phyloP scores from a whole-genome alignment of 2,113 vertebrate species.

The Tangachromis dhanisi region DNA sequence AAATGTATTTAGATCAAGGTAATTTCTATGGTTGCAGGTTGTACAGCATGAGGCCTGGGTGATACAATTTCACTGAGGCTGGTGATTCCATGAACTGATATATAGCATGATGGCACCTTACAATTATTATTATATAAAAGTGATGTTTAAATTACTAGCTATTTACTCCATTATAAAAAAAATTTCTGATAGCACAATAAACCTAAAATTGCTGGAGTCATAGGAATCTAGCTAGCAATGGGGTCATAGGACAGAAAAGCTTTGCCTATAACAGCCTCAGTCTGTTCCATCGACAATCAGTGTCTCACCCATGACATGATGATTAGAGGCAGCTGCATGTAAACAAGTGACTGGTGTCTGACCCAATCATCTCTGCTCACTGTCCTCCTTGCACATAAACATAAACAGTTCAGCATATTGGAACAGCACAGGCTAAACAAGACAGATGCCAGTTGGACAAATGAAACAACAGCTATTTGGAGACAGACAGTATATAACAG shows the following conservation, averaged over 20 bases:
- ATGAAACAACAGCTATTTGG: constrained; percentile 16
- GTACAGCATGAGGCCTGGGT: not conserved
- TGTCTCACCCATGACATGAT: not conserved
- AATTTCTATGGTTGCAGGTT: not conserved
- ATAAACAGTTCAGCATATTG: constrained; percentile 13
- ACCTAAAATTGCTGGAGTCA: not conserved
- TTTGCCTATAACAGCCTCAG: not conserved
- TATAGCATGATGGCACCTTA: not conserved
- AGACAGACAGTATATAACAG: not conserved
- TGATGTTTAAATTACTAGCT: not conserved
- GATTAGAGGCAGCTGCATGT: constrained; percentile 15
- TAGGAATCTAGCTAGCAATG: not conserved
- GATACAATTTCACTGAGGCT: not conserved
- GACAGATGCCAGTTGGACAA: constrained; percentile 4
- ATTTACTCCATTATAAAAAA: not conserved
- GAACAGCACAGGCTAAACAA: not conserved
- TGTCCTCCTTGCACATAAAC: not conserved
- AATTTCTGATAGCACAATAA: not conserved
- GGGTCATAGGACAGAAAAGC: not conserved
- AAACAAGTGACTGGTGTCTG: constrained; percentile 7
- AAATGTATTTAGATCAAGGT: not conserved
- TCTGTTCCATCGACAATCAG: not conserved
- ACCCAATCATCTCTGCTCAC: not conserved
- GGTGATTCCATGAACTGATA: not conserved
- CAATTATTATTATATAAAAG: not conserved